These are phyloP conservation scores for Drosophila orena DNA, from an alignment of 1,140 invertebrate genomes.

Conservation along the genomic window DNA sequence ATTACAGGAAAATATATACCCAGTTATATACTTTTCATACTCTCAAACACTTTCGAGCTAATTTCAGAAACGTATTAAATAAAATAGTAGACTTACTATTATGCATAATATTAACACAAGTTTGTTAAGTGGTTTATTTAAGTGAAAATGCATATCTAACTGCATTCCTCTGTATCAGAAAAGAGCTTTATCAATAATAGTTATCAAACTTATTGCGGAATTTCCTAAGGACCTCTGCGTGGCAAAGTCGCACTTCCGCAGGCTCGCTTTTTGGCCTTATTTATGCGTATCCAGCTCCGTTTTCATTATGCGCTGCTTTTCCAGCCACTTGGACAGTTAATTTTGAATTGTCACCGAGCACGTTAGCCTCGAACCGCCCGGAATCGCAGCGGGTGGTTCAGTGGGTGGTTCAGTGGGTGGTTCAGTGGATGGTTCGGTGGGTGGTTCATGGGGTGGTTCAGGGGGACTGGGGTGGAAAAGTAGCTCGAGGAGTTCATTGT, in stretches of 20 bases:
- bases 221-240: constrained; percentile 17
- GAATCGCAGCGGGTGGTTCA: constrained; percentile 3
- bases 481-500: constrained; percentile 49
- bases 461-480: background rate
- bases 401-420: background rate
- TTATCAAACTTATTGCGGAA: constrained; percentile 14
- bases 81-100: too few relatives aligned
- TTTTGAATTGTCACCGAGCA: constrained; percentile 81
- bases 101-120: background rate
- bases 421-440: background rate
- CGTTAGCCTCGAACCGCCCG: constrained; percentile 50
- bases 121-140: background rate
- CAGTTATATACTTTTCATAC: too few relatives aligned
- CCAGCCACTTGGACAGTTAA: constrained; percentile 73
- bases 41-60: too few relatives aligned
- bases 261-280: constrained; percentile 28
- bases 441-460: background rate
- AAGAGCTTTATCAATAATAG: constrained; percentile 19
- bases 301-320: constrained; percentile 70
- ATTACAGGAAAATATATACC: background rate
- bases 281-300: constrained; percentile 38
- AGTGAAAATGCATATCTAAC: background rate
- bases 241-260: constrained; percentile 39
- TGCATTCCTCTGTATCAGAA: background rate
- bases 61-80: too few relatives aligned